Evolutionary conservation across 2,113 vertebrate genomes (phyloP).

Genomic region (Emydura subglobosa): DNA sequence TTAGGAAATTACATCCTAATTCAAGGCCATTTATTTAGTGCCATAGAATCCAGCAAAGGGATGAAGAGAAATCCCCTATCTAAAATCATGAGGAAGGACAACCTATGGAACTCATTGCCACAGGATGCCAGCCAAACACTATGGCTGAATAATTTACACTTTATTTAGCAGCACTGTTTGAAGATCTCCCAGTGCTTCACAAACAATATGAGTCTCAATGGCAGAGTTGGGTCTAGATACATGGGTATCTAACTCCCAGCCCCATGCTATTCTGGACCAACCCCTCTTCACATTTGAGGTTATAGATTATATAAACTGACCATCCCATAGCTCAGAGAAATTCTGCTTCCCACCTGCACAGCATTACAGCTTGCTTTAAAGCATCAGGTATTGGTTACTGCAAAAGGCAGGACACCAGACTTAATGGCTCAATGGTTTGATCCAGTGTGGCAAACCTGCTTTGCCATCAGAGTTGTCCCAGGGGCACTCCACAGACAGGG

Average conservation of each 20-base stretch:
- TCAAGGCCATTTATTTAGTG: neutral
- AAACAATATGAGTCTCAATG: neutral
- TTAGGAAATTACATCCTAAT: neutral
- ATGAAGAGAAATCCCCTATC: neutral
- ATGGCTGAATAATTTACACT: neutral
- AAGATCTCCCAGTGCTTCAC: rapidly evolving
- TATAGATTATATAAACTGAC: neutral
- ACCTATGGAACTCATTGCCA: neutral
- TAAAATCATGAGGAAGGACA: neutral
- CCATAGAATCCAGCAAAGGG: neutral
- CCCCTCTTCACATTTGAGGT: neutral
- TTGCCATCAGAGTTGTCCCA: neutral
- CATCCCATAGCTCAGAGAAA: neutral
- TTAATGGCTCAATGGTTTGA: neutral
- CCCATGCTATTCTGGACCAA: neutral
- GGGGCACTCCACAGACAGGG: neutral
- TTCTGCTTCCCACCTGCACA: no score
- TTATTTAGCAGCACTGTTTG: neutral
- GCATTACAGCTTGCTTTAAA: neutral
- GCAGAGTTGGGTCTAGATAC: neutral
- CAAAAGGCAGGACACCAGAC: neutral
- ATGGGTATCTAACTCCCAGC: neutral
- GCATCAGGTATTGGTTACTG: no score
- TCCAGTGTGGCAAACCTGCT: neutral
- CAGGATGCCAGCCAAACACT: no score